Percentiles rank a stretch among this genome's conserved stretches.
These are phyloP conservation scores for Sebastes flavidus DNA, from an alignment of 2,797 vertebrate species.

Conservation along the genomic window DNA sequence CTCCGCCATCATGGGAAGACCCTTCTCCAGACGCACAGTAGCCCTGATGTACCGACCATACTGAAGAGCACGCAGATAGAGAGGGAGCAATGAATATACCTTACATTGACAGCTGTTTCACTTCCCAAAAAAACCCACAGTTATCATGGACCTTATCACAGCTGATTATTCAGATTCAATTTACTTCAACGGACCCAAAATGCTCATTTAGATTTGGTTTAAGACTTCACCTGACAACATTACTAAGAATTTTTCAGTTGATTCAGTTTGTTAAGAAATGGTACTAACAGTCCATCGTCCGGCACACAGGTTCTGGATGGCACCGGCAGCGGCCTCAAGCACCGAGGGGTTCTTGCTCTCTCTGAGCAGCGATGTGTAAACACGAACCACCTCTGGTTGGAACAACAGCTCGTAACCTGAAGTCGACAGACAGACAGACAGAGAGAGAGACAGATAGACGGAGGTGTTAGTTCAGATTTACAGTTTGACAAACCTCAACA, in stretches of 20 bases:
- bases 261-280: not conserved
- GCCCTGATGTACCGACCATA: constrained; percentile 93
- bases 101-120: not conserved
- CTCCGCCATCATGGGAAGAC: constrained; percentile 93
- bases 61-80: constrained; percentile 66
- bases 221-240: not conserved
- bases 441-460: rapidly evolving
- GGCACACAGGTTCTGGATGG: constrained; percentile 96
- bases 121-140: not conserved
- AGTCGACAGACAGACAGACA: not conserved
- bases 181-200: not conserved
- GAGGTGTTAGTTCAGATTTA: not conserved
- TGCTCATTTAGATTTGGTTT: not conserved
- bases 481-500: not conserved
- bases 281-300: constrained; percentile 93
- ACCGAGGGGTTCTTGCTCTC: constrained; percentile 93
- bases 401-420: constrained; percentile 95
- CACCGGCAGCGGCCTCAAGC: constrained; percentile 94
- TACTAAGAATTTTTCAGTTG: too few species aligned
- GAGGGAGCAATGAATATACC: not conserved
- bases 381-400: constrained; percentile 95
- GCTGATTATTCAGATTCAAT: not conserved
- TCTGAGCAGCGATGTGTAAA: constrained; percentile 94
- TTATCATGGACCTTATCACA: not conserved
- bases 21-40: constrained; percentile 93